Percentiles rank a stretch among this genome's conserved stretches.
phyloP scores from a whole-genome alignment of 92 coral and sea anemone genomes.

The Porites divaricata region DNA sequence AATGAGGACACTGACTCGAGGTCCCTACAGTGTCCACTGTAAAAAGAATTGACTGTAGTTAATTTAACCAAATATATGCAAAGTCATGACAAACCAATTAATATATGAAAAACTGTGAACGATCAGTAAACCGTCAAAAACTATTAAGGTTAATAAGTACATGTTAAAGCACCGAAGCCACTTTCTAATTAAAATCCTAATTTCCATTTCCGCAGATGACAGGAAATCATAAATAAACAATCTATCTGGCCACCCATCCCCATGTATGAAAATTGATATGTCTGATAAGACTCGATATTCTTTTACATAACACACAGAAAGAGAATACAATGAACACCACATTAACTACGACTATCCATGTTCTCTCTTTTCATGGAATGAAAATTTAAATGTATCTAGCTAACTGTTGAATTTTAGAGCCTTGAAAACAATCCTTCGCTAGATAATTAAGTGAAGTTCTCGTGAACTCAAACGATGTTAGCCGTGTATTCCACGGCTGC shows the following conservation, averaged over 20 bases:
- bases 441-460: no score
- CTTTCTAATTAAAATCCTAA: neutral
- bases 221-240: no score
- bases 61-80: neutral
- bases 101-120: no score
- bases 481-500: slow-evolving; percentile 26
- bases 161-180: neutral
- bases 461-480: neutral
- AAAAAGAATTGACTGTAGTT: no score
- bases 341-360: neutral
- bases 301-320: neutral
- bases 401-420: neutral
- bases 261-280: no score
- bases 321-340: neutral
- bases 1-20: no score
- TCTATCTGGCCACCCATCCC: no score
- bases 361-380: neutral
- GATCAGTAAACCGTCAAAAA: neutral
- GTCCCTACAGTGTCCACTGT: no score
- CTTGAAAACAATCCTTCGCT: neutral
- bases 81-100: neutral
- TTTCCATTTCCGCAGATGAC: neutral
- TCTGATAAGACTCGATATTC: no score
- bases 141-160: neutral
- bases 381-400: neutral